Conservation (phyloP, 2,113 vertebrate species). For the Scomber colias region DNA sequence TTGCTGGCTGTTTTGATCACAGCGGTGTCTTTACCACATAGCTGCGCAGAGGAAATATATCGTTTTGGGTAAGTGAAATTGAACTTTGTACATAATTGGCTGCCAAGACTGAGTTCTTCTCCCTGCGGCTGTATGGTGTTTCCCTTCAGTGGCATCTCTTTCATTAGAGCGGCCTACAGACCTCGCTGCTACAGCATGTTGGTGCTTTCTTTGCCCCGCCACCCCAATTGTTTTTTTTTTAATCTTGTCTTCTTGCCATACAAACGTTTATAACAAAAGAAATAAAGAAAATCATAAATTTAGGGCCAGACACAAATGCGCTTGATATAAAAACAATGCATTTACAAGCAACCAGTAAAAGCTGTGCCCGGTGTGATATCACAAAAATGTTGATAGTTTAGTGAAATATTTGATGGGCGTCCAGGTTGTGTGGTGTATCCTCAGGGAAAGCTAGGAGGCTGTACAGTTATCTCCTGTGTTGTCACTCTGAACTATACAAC, state of each 20-base stretch:
- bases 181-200: constrained; percentile 53
- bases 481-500: constrained; percentile 99
- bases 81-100: constrained; percentile 83
- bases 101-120: constrained; percentile 61
- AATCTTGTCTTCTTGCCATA: constrained; percentile 9
- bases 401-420: constrained; percentile 11
- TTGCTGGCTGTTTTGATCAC: constrained; percentile 67
- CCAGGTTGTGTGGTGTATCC: constrained; percentile 63
- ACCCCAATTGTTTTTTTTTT: constrained; percentile 6
- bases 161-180: constrained; percentile 66
- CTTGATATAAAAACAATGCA: constrained; percentile 1
- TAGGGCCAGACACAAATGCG: background rate
- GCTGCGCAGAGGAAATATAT: constrained; percentile 67
- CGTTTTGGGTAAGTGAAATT: constrained; percentile 77
- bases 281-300: constrained; percentile 2
- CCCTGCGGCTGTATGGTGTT: constrained; percentile 74
- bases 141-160: constrained; percentile 76
- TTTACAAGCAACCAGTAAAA: constrained; percentile 25
- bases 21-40: constrained; percentile 67
- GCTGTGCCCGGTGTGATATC: background rate
- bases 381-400: background rate
- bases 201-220: constrained; percentile 17
- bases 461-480: constrained; percentile 99
- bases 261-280: background rate
- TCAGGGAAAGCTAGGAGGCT: constrained; percentile 99